A percentile compares a stretch with the other conserved stretches of the same genome.
phyloP scores from a whole-genome alignment of 1,140 invertebrate genomes.

The Rhopalosiphum padi region DNA sequence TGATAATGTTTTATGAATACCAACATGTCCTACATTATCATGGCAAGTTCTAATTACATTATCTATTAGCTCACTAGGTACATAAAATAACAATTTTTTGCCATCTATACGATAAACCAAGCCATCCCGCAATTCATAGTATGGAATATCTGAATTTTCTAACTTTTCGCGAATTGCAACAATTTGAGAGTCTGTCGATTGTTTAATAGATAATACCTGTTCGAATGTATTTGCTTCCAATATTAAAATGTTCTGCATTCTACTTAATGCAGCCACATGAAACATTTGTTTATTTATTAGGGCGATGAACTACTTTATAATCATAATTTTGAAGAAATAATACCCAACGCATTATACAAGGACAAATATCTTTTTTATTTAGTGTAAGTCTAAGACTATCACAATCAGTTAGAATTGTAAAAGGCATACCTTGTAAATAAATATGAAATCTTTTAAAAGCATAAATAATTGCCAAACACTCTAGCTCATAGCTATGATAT shows the following conservation, averaged over 20 bases:
- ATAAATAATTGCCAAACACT: neutral
- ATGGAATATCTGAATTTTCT: too few relatives aligned
- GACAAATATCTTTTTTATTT: conserved; percentile 32
- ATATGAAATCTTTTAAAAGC: conserved; percentile 14
- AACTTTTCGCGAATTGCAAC: neutral
- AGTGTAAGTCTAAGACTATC: neutral
- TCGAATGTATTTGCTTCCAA: neutral
- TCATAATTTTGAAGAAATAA: conserved; percentile 24
- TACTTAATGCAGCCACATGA: conserved; percentile 28
- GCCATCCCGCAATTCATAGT: neutral
- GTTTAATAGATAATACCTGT: neutral
- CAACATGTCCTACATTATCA: conserved; percentile 28
- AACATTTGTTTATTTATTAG: conserved; percentile 37
- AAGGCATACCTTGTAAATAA: neutral
- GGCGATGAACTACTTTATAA: conserved; percentile 17
- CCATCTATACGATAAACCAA: neutral
- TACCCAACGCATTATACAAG: neutral
- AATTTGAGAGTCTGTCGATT: neutral
- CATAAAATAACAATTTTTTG: conserved; percentile 1
- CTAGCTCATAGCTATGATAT: neutral
- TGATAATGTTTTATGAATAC: neutral
- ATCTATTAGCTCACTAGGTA: neutral
- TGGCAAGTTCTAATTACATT: conserved; percentile 23
- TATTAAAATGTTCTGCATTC: neutral
- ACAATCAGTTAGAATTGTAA: neutral